Base-by-base conservation (phyloP, 2,113 vertebrate genomes). In the Setophaga kirtlandii region DNA sequence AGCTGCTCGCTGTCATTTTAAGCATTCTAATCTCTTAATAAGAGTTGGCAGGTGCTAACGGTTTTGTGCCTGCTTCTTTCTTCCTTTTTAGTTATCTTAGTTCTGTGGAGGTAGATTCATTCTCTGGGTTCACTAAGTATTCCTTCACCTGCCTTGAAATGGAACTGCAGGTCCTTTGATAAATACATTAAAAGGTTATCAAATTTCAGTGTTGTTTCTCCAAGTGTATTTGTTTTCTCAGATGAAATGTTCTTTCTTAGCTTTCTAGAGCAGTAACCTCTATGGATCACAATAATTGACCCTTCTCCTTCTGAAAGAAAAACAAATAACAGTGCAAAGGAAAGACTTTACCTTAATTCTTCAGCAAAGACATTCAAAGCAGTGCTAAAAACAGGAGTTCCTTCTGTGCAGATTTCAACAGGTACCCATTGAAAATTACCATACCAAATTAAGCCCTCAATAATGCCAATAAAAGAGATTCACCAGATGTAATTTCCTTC, bases 1-100 rank as follows among this genome's bases (percentile, higher is more conserved):
- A 94, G 73, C 73, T 53, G 53, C 50, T 89, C 37, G 15, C 70
- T 76, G 59, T 93, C 85, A 89, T 94, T 97, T 79, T 89, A 94
- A 96, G 70, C 33, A 89, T 81, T 90, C 64, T 87, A 94, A 95
- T 95, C 93, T 95, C 87, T 96, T 96, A 89, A 89, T 81, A 97
- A 93, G 80, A 92, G 75, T 76, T 96, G 91, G 88, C 88, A 96
- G 78, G 81, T 93, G 74, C 39, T 93, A 94, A 89, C 53, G 0
- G 62, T 75, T 87, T 96, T 91, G 56, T 3, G 5, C 83, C 63
- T 60, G 53, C 90, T 95, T 95, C 68, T 67, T 73, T 92, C 62
- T 87, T 30, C 55, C 68, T 68, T 94, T 93, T 94, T 2, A 1
- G 83, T 69, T 93, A 90, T 94, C 90, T 91, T 28, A 47, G 60